Percentiles rank a stretch among this genome's conserved stretches.
Conservation (phyloP, 2,113 vertebrate genomes). For the Rafetus swinhoei region DNA sequence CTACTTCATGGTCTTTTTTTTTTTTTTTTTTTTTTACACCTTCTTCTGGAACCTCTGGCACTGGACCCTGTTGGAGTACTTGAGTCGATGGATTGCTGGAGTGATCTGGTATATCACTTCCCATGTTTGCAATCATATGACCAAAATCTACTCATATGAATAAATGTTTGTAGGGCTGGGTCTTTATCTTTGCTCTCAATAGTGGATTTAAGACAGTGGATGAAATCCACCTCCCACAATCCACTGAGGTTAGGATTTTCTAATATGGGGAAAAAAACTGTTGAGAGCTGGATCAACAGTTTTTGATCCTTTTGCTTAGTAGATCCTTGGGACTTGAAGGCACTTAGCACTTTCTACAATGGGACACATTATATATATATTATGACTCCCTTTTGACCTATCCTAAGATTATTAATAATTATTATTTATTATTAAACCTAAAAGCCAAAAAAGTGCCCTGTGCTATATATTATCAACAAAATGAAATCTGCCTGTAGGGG, state of each 20-base stretch:
- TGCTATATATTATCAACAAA: constrained; percentile 56
- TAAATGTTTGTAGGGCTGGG: neutral
- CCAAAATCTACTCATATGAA: neutral
- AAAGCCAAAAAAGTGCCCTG: constrained; percentile 32
- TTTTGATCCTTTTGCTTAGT: neutral
- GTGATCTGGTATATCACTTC: neutral
- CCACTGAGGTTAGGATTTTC: neutral
- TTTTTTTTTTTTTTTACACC: neutral
- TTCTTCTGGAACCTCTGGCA: neutral
- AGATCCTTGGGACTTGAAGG: neutral
- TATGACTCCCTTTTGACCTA: constrained; percentile 20
- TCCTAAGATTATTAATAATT: neutral
- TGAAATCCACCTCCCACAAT: neutral
- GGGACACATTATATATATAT: constrained; percentile 16
- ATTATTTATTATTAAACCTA: constrained; percentile 20
- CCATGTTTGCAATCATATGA: neutral
- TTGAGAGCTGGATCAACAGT: neutral
- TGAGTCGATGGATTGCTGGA: neutral
- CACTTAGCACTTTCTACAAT: neutral
- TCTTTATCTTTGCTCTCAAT: neutral
- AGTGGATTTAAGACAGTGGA: neutral
- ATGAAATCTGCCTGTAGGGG: constrained; percentile 54
- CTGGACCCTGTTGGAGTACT: neutral
- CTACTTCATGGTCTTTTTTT: neutral
- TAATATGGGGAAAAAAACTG: neutral